Evolutionary conservation across 2,888 invertebrate species (phyloP).

Genomic region (Gibbula magus): DNA sequence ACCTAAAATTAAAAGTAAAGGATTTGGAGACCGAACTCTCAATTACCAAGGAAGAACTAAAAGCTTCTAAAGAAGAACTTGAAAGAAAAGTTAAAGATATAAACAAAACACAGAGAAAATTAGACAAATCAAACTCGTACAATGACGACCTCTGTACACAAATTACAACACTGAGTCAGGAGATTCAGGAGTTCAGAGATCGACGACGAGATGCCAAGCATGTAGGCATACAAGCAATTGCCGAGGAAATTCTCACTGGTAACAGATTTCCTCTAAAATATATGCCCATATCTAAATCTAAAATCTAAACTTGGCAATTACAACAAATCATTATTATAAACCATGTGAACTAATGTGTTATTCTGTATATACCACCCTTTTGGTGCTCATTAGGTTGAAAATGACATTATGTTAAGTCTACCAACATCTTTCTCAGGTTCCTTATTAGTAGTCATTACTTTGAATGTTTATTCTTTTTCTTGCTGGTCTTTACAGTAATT

Average conservation of each 20-base stretch:
- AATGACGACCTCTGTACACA: conserved; percentile 59
- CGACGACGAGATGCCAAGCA: conserved; percentile 27
- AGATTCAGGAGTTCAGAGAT: conserved; percentile 51
- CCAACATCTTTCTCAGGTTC: no score
- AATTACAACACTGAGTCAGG: conserved; percentile 55
- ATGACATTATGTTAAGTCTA: no score
- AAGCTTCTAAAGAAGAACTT: conserved; percentile 13
- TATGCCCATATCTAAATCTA: no score
- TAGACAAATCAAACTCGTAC: conserved; percentile 51
- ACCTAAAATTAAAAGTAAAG: background rate
- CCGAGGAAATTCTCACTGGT: background rate
- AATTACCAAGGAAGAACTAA: conserved; percentile 37
- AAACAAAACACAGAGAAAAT: conserved; percentile 40
- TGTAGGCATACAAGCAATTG: conserved; percentile 23
- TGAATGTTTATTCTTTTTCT: no score
- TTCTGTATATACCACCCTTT: no score
- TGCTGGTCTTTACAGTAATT: no score
- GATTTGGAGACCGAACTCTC: conserved; percentile 35
- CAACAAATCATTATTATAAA: no score
- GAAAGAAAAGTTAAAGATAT: conserved; percentile 37
- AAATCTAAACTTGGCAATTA: no score
- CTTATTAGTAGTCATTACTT: no score
- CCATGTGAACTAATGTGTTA: no score
- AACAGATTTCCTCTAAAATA: background rate
- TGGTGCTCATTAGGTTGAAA: no score